Evolutionary conservation across 1,140 invertebrate species (phyloP).

Genomic region (Dreissena polymorpha): DNA sequence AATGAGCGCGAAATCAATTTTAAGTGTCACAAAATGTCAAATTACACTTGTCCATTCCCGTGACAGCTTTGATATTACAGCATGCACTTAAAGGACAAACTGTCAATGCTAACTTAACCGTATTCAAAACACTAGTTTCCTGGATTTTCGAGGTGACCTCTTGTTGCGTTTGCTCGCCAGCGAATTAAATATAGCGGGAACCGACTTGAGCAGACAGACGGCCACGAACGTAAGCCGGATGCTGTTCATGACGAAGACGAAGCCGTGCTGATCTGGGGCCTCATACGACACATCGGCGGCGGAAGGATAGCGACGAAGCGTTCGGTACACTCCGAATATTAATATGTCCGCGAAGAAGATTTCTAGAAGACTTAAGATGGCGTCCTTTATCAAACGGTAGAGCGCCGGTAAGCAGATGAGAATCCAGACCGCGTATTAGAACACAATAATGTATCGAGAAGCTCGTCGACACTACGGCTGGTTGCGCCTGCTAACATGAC

Average conservation of each 20-base stretch:
- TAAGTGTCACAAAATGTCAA: no score
- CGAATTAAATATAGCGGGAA: background rate
- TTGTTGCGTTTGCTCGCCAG: background rate
- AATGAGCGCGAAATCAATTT: no score
- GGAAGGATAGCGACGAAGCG: background rate
- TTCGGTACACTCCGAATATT: slow-evolving; percentile 29
- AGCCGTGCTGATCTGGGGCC: background rate
- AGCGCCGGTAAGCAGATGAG: slow-evolving; percentile 13
- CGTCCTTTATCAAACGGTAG: slow-evolving; percentile 6
- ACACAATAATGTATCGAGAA: slow-evolving; percentile 29
- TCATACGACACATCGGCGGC: background rate
- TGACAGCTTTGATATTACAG: no score
- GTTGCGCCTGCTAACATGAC: background rate
- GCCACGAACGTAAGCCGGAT: background rate
- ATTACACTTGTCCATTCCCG: no score
- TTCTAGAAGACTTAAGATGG: background rate
- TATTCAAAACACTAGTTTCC: background rate
- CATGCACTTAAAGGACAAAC: no score
- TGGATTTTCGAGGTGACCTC: background rate
- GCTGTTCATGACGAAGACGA: background rate
- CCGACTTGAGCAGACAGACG: background rate
- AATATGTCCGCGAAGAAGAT: slow-evolving; percentile 25
- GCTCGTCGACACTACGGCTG: background rate
- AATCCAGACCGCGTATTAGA: slow-evolving; percentile 21
- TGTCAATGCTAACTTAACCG: no score